A percentile compares a stretch with the other conserved stretches of the same genome.
Evolutionary conservation across 2,888 invertebrate species (phyloP).

Genomic region (Ceriagrion tenellum): DNA sequence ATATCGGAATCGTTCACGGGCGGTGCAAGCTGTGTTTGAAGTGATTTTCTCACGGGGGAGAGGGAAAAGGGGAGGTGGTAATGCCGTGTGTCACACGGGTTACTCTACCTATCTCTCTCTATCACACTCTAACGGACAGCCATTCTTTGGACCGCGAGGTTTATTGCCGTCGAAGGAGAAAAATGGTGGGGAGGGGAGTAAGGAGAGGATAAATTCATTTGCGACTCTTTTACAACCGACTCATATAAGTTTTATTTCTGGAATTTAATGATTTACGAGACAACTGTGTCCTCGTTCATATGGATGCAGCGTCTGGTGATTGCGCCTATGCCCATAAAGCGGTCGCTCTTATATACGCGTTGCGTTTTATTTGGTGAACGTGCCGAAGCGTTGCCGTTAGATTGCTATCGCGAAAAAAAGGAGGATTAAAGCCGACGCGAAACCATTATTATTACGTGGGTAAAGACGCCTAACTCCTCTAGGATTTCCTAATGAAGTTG

Average conservation of each 20-base stretch:
- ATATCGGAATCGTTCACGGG: slow-evolving; percentile 35
- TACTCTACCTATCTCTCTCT: not conserved
- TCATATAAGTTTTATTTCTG: slow-evolving; percentile 37
- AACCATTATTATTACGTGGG: not conserved
- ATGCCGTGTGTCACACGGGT: not conserved
- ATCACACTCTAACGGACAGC: not conserved
- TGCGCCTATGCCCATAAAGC: not conserved
- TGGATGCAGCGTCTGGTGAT: not conserved
- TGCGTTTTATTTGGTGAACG: not conserved
- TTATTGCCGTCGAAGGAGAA: slow-evolving; percentile 20
- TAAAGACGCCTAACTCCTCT: not conserved
- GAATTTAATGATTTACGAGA: slow-evolving; percentile 56
- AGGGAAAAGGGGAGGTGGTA: not conserved
- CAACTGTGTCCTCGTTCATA: slow-evolving; percentile 16
- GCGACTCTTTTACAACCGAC: slow-evolving; percentile 43
- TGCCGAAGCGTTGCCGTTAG: not conserved
- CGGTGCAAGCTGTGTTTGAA: slow-evolving; percentile 33
- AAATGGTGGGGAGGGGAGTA: no score
- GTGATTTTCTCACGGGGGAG: slow-evolving; percentile 53
- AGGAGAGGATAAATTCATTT: slow-evolving; percentile 41
- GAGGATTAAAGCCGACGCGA: not conserved
- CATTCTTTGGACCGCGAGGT: not conserved
- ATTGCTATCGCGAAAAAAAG: not conserved
- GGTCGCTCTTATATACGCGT: not conserved
- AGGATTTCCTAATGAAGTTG: not conserved